Evolutionary conservation across 2,888 invertebrate genomes (phyloP), one percentile per base, ranked within the genome.

Genomic region (Cerceris rybyensis): DNA sequence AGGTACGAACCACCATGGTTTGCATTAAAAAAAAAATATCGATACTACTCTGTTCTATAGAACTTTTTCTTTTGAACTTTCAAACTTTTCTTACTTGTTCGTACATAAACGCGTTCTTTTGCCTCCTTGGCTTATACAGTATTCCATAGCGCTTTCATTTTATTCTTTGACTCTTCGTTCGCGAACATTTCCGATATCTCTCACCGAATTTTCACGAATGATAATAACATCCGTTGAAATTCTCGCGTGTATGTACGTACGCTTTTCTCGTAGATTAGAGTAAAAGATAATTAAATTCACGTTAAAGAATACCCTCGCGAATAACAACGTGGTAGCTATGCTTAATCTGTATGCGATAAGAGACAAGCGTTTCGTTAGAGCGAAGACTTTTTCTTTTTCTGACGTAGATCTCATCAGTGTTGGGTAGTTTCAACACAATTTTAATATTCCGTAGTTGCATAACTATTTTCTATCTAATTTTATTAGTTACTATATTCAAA

Each of bases 1-100:
- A 98, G 98, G 98, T 98, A 93, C 93, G 94, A 89, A 86, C 82
- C 49, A 28, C 9, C 28, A 28, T 28, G 7, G n/a, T 60, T 70
- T 41, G 41, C 28, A 42, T 55, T 50, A 17, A 61, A 43, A 0
- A 7, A 70, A 52, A 61, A 43, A 65, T 42, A 54, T 8, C 16
- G 4, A 63, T n/a, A 55, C 39, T 72, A 74, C 63, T 76, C 39
- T 28, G 60, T 68, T 66, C 61, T 61, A 74, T 64, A 73, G 58
- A 13, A 76, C 50, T 76, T 83, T 64, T 50, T 79, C 61, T 82
- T 61, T 80, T 70, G 57, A 46, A 66, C 16, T 75, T 66, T 67
- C 57, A 6, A 14, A 69, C 61, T 65, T 70, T 50, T 46, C 60
- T 75, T 50, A 55, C 80, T 85, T 78, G 70, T 75, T 80, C 73